Conservation (phyloP, 2,797 vertebrate species). For the Amniataba percoides region DNA sequence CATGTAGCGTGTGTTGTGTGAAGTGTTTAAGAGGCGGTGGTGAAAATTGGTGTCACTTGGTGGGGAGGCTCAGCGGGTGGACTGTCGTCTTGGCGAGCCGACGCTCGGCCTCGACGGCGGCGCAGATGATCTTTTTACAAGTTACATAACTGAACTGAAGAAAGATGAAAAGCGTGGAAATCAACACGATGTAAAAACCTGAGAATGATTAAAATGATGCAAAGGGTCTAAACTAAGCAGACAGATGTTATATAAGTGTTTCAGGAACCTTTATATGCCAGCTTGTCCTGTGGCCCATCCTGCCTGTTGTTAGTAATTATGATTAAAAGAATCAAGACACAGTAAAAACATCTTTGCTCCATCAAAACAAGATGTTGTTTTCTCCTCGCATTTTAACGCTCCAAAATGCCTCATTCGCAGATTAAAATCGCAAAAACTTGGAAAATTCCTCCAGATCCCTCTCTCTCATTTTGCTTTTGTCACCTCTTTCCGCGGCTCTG, state of each 20-base stretch:
- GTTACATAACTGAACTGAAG: constrained; percentile 25
- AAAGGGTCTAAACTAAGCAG: not conserved
- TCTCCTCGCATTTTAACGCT: no score
- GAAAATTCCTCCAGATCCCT: no score
- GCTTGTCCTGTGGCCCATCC: no score
- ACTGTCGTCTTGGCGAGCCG: not conserved
- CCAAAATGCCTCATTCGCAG: no score
- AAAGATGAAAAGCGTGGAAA: constrained; percentile 9
- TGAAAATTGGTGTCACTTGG: not conserved
- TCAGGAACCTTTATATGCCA: not conserved
- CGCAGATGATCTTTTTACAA: not conserved
- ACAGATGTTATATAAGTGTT: constrained; percentile 4
- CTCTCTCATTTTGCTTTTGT: no score
- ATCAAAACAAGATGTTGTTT: no score
- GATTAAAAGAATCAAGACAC: no score
- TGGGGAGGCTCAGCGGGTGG: not conserved
- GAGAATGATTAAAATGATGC: not conserved
- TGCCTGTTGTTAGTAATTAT: no score
- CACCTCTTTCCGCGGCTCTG: no score
- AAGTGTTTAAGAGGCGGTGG: not conserved
- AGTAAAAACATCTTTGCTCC: no score
- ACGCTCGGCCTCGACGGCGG: not conserved
- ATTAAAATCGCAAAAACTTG: no score
- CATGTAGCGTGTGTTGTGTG: no score
- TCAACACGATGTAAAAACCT: not conserved